Evolutionary conservation across 2,888 invertebrate genomes (phyloP).

Genomic region (Acanthococcus lagerstroemiae): DNA sequence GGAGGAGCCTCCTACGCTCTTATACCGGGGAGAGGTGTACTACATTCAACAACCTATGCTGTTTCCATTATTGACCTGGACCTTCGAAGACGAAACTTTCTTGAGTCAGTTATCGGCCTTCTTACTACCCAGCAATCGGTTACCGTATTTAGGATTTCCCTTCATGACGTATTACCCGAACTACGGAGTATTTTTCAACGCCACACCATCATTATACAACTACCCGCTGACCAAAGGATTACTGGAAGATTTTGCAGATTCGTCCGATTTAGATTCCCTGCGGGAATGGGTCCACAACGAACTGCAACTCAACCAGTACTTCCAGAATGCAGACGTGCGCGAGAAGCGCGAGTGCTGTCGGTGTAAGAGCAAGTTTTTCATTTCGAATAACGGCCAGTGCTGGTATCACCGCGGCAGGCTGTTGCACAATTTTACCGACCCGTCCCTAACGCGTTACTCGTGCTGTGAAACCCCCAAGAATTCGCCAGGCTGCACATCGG

Average conservation of each 20-base stretch:
- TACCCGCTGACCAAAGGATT: neutral
- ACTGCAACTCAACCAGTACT: neutral
- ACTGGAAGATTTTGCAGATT: too few relatives aligned
- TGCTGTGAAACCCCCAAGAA: constrained; percentile 53
- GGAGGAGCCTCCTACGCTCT: too few relatives aligned
- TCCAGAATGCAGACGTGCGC: neutral
- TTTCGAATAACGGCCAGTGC: constrained; percentile 38
- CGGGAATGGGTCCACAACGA: neutral
- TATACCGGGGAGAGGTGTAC: too few relatives aligned
- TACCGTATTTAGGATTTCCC: neutral
- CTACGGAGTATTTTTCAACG: neutral
- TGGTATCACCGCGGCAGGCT: constrained; percentile 89
- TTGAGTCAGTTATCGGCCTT: neutral
- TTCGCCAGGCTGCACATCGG: constrained; percentile 55
- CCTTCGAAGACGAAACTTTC: neutral
- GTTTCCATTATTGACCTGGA: too few relatives aligned
- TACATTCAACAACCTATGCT: too few relatives aligned
- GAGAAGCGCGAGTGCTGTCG: neutral
- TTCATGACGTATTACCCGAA: neutral
- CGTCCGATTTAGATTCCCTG: too few relatives aligned
- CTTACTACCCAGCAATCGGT: neutral
- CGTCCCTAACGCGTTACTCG: constrained; percentile 43
- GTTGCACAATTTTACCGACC: constrained; percentile 45
- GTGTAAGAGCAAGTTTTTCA: neutral
- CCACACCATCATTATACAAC: neutral